A percentile compares a stretch with the other conserved stretches of the same genome.
phyloP scores from a whole-genome alignment of 1,140 invertebrate genomes.

The Bombus huntii region DNA sequence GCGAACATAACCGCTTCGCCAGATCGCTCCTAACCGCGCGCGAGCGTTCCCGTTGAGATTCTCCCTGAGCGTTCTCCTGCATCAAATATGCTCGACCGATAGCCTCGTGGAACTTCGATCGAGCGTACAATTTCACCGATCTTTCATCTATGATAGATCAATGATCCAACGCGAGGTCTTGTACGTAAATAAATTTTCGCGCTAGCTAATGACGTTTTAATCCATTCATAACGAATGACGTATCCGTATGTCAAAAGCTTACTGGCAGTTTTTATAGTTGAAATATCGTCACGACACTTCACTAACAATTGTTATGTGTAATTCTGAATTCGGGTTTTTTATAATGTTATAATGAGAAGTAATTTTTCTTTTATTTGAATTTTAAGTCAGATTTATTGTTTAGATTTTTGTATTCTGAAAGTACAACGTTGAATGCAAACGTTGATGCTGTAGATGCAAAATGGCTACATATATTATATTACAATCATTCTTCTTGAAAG shows the following conservation, averaged over 20 bases:
- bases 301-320: background rate
- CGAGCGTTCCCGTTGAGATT: background rate
- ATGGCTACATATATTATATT: too few relatives aligned
- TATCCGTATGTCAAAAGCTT: background rate
- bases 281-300: background rate
- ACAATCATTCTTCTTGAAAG: too few relatives aligned
- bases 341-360: too few relatives aligned
- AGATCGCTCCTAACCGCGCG: background rate
- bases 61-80: background rate
- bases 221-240: background rate
- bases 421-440: too few relatives aligned
- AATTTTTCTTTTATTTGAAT: too few relatives aligned
- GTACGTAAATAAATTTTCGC: background rate
- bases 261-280: background rate
- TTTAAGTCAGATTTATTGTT: too few relatives aligned
- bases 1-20: background rate
- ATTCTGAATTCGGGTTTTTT: too few relatives aligned
- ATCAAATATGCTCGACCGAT: background rate
- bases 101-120: background rate
- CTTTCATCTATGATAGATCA: background rate
- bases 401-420: too few relatives aligned
- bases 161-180: background rate
- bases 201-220: background rate
- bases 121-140: background rate
- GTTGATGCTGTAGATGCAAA: too few relatives aligned